Evolutionary conservation across 2,113 vertebrate species (phyloP).

Genomic region (Isurus oxyrinchus): DNA sequence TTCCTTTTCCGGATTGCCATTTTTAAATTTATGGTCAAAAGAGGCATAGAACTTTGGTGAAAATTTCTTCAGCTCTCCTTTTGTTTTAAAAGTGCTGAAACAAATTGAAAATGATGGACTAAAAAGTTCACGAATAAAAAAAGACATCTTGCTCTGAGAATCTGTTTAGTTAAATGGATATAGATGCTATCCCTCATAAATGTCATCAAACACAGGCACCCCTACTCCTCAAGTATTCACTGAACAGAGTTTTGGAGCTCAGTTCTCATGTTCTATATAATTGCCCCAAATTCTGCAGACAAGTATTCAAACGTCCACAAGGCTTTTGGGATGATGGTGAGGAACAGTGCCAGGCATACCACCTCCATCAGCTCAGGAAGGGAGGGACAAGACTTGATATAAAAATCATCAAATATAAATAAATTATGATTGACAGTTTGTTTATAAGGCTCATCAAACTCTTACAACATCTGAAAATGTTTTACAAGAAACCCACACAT

Average conservation of each 20-base stretch:
- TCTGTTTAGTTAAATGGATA: not conserved
- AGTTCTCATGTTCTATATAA: not conserved
- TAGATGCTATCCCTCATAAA: not conserved
- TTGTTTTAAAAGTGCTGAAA: not conserved
- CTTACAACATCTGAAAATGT: too few species aligned
- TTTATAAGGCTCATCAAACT: too few species aligned
- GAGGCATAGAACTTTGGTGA: not conserved
- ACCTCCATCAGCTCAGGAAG: too few species aligned
- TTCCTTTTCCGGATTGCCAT: not conserved
- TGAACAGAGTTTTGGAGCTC: not conserved
- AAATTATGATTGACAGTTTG: too few species aligned
- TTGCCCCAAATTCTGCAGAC: not conserved
- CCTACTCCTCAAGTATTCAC: not conserved
- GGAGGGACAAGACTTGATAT: too few species aligned
- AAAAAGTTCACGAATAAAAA: not conserved
- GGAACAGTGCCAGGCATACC: not conserved
- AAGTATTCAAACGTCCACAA: not conserved
- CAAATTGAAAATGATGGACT: not conserved
- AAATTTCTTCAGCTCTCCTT: not conserved
- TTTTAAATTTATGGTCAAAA: not conserved
- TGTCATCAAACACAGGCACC: not conserved
- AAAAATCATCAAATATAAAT: too few species aligned
- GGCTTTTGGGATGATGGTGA: not conserved
- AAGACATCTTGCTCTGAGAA: not conserved
- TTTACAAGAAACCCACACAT: too few species aligned